phyloP scores from a whole-genome alignment of 2,113 vertebrate genomes.

The Sinocyclocheilus anshuiensis region DNA sequence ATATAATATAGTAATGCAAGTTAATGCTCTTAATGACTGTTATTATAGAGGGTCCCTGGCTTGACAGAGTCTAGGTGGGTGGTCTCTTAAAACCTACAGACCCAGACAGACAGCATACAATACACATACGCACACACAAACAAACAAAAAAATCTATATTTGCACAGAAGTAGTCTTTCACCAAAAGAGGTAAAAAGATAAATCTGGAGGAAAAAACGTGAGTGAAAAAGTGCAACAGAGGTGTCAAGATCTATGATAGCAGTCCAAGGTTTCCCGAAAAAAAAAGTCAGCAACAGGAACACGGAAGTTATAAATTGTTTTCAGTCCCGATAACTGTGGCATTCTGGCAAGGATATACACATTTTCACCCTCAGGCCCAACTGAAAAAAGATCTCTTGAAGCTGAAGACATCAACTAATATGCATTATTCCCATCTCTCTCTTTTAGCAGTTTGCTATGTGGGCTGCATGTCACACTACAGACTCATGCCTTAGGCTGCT shows the following conservation, averaged over 20 bases:
- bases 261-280: slow-evolving; percentile 7
- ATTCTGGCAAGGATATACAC: slow-evolving; percentile 39
- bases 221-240: neutral
- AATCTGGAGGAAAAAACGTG: neutral
- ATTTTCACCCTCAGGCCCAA: slow-evolving; percentile 7
- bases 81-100: neutral
- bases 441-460: neutral
- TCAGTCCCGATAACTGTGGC: slow-evolving; percentile 5
- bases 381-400: slow-evolving; percentile 38
- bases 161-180: neutral
- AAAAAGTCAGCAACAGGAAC: neutral
- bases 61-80: neutral
- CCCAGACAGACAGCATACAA: neutral
- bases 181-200: neutral
- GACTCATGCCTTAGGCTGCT: slow-evolving; percentile 5
- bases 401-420: slow-evolving; percentile 33
- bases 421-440: neutral
- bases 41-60: neutral
- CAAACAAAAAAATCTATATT: neutral
- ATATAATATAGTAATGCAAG: too few relatives aligned
- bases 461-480: slow-evolving; percentile 30
- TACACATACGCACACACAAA: neutral
- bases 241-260: slow-evolving; percentile 11
- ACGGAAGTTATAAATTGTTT: slow-evolving; percentile 12
- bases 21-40: neutral